Conservation (phyloP, 2,888 invertebrate species). For the Parnassius glacialis region DNA sequence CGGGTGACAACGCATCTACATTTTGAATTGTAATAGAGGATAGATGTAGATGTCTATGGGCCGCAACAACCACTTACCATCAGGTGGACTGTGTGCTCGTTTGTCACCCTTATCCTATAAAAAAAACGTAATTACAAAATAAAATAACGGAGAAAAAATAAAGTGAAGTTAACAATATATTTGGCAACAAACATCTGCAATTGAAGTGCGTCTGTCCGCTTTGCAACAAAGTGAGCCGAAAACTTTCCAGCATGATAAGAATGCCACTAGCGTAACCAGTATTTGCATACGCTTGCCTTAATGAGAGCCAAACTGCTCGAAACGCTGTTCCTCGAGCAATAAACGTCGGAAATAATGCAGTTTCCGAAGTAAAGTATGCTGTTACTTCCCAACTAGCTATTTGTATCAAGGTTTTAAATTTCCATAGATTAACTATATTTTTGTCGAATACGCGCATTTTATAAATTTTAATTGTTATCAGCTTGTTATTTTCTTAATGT, state of each 20-base stretch:
- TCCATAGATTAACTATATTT: background rate
- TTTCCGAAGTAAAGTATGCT: conserved; percentile 12
- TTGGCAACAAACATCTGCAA: background rate
- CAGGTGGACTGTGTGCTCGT: no score
- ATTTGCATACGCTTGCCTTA: conserved; percentile 23
- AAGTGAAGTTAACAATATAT: no score
- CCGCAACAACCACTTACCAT: no score
- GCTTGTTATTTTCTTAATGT: no score
- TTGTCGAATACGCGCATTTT: background rate
- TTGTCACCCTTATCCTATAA: no score
- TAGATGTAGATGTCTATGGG: no score
- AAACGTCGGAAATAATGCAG: conserved; percentile 23
- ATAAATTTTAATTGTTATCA: no score
- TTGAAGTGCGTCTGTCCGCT: conserved; percentile 4
- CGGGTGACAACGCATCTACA: no score
- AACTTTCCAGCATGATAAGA: conserved; percentile 11
- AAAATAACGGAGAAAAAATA: no score
- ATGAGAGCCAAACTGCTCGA: conserved; percentile 21
- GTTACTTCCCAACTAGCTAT: conserved; percentile 11
- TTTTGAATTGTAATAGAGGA: no score
- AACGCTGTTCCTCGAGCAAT: conserved; percentile 19
- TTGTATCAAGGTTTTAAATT: conserved; percentile 3
- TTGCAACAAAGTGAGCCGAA: conserved; percentile 16
- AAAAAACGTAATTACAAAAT: no score
- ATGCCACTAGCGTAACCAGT: background rate